Conservation (phyloP, 1,140 invertebrate genomes). For the Bombus affinis region DNA sequence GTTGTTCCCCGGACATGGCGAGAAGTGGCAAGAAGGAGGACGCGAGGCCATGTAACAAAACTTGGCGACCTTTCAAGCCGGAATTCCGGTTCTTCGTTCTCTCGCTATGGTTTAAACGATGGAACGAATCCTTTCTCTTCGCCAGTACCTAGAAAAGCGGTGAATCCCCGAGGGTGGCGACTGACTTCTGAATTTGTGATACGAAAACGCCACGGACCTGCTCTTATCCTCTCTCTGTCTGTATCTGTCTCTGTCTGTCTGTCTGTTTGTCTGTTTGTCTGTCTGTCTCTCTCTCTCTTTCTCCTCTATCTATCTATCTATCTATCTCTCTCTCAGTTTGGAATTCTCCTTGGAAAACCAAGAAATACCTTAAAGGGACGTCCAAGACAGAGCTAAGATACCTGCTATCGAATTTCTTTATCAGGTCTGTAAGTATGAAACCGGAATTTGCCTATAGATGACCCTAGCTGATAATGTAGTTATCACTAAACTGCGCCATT, state of each 20-base stretch:
- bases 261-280: no score
- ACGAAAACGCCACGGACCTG: slow-evolving; percentile 23
- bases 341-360: slow-evolving; percentile 12
- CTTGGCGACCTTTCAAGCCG: slow-evolving; percentile 55
- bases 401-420: not conserved
- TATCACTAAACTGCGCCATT: no score
- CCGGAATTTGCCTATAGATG: no score
- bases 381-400: not conserved
- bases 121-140: slow-evolving; percentile 8
- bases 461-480: no score
- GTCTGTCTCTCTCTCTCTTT: rapidly evolving
- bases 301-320: no score
- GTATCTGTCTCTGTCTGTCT: no score
- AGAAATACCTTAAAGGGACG: slow-evolving; percentile 19
- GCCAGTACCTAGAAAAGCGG: slow-evolving; percentile 7
- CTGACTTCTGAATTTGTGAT: slow-evolving; percentile 48
- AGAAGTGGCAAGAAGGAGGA: slow-evolving; percentile 21
- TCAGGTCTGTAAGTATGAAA: no score
- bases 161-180: slow-evolving; percentile 4
- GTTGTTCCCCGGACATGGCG: slow-evolving; percentile 28
- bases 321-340: not conserved
- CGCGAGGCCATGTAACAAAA: slow-evolving; percentile 27
- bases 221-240: not conserved
- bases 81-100: slow-evolving; percentile 44
- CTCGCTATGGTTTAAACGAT: slow-evolving; percentile 34